These are phyloP conservation scores for Girardia tigrina DNA, from an alignment of 2,888 invertebrate genomes.

Conservation along the genomic window DNA sequence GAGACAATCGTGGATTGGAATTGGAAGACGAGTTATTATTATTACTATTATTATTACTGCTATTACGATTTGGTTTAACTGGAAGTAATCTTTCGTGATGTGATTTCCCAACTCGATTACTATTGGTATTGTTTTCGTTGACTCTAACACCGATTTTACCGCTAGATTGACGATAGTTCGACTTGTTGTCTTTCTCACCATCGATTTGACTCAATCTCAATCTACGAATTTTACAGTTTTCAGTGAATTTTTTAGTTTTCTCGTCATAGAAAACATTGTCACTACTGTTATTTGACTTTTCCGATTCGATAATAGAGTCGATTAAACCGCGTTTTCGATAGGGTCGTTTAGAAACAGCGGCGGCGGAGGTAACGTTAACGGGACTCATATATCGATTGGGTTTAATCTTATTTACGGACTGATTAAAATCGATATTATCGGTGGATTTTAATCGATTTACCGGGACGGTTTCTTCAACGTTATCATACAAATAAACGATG, in stretches of 20 bases:
- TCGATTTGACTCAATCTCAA: neutral
- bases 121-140: no score
- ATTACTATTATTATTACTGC: neutral
- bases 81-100: no score
- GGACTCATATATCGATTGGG: neutral
- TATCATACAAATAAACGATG: conserved; percentile 15
- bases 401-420: neutral
- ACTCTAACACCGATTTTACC: neutral
- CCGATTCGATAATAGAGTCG: neutral
- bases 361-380: no score
- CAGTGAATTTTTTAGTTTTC: neutral
- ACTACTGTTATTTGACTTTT: no score
- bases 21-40: neutral
- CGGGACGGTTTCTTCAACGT: neutral
- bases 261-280: neutral
- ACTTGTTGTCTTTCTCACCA: neutral
- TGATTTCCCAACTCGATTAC: no score
- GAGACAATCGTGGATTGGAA: neutral
- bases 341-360: neutral
- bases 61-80: neutral
- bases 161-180: neutral
- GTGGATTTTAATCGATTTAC: neutral
- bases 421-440: neutral
- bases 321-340: neutral
- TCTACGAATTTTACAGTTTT: neutral